Percentiles rank a stretch among this genome's conserved stretches.
Conservation (phyloP, 2,888 invertebrate species). For the Melinopterus prodromus region DNA sequence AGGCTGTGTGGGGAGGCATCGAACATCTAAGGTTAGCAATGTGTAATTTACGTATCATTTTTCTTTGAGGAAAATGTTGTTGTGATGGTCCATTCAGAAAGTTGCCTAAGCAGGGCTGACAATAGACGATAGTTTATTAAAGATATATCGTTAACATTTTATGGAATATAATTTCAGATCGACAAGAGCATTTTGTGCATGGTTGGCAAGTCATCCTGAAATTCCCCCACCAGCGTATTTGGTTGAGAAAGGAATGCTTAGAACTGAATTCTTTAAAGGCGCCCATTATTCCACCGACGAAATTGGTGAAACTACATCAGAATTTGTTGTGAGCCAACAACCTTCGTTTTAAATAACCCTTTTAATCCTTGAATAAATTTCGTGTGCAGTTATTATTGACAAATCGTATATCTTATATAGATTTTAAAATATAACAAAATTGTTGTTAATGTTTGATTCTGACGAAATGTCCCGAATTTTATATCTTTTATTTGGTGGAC, state of each 20-base stretch:
- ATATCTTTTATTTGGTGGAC: too few species aligned
- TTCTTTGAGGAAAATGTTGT: too few species aligned
- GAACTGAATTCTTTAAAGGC: constrained; percentile 30
- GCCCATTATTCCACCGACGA: background rate
- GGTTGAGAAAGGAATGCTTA: constrained; percentile 63
- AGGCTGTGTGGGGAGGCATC: constrained; percentile 70
- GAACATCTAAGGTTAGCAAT: constrained; percentile 64
- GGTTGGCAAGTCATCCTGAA: constrained; percentile 66
- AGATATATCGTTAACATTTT: background rate
- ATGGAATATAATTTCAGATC: constrained; percentile 57
- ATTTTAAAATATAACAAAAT: too few species aligned
- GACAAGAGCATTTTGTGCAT: constrained; percentile 66
- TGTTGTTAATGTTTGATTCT: too few species aligned
- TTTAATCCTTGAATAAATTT: too few species aligned
- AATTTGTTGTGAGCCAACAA: background rate
- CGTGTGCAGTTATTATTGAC: too few species aligned
- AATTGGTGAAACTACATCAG: background rate
- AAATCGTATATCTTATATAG: too few species aligned
- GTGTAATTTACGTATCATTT: background rate
- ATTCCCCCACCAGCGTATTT: constrained; percentile 65
- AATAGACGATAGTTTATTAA: background rate
- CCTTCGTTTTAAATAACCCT: background rate
- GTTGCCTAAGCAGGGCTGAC: too few species aligned
- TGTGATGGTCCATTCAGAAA: too few species aligned
- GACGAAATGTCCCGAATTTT: too few species aligned